Conservation (phyloP, 2,113 vertebrate genomes). For the Clarias gariepinus region DNA sequence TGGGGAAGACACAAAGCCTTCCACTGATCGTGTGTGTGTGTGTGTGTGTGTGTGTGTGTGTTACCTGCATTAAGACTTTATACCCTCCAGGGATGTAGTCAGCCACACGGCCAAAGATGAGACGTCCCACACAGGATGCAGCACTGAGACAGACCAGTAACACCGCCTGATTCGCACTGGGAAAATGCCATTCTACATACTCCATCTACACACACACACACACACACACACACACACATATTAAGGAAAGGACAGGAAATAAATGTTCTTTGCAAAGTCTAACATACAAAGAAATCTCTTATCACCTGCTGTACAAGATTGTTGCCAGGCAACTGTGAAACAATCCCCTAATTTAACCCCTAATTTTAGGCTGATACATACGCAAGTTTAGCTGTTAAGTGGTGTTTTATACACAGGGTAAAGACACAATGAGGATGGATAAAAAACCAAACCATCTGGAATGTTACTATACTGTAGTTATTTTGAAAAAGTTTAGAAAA, state of each 20-base stretch:
- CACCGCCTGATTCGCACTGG: conserved; percentile 77
- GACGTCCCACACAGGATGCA: conserved; percentile 87
- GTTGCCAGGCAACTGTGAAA: neutral
- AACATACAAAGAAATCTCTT: neutral
- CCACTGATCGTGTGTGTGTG: neutral
- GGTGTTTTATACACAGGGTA: too few relatives aligned
- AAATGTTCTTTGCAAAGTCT: neutral
- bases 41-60: neutral
- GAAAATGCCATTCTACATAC: conserved; percentile 83
- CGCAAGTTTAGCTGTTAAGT: too few relatives aligned
- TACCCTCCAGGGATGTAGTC: conserved; percentile 89
- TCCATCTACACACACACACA: conserved; percentile 80
- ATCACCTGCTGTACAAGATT: neutral
- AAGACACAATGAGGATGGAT: too few relatives aligned
- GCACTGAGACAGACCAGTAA: conserved; percentile 91
- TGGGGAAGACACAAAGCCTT: neutral
- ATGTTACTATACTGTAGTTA: too few relatives aligned
- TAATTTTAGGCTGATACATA: too few relatives aligned
- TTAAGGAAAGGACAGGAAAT: neutral
- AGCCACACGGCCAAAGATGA: conserved; percentile 87
- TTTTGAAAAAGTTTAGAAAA: too few relatives aligned
- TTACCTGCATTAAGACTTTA: conserved; percentile 95
- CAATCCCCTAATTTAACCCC: neutral
- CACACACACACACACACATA: neutral
- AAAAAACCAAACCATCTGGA: too few relatives aligned